Base-by-base conservation (phyloP, 2,888 invertebrate species). In the Andrena marginata region DNA sequence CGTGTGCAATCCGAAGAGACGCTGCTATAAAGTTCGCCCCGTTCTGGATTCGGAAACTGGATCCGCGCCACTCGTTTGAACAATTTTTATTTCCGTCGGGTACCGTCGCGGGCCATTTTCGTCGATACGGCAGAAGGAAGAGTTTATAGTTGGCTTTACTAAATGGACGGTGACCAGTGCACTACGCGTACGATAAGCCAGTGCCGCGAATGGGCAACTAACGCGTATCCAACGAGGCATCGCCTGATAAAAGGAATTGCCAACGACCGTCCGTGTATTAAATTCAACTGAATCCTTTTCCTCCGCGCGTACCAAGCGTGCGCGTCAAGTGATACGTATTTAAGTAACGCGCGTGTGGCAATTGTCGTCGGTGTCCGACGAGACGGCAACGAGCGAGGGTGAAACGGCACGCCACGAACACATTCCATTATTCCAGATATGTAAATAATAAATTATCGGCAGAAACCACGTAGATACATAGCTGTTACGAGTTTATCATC, bases 1-100 rank as follows among this genome's bases (percentile, higher is more conserved):
- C 87, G 85, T 23, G 82, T 80, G 59, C 90, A 90, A 35, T 92
- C 92, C 72, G 90, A 93, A 75, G 92, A 93, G 84, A 93, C 92
- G 60, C 91, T 92, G 54, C 85, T 92, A 68, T 92, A 92, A 33
- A 3, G 64, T 16, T 63, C 13, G 33, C 20, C 29, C 23, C 13
- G 62, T 31, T 63, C 51, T 42, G 16, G 42, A 60, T n/a, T 35
- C n/a, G 23, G 16, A 13, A 49, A 62, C 62, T 4, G 59, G 23
- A 73, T 67, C 33, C 51, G 13, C 35, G 59, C 26, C 63, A 62
- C 35, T 72, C 23, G 2, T 59, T 31, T 13, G 5, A 13, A 23
- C 3, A 16, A 10, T 29, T 33, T 20, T 62, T 31, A 59, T 2
- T 23, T 13, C 49, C 33, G n/a, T 42, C 5, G 20, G 20, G 3